phyloP scores from a whole-genome alignment of 1,140 invertebrate genomes.

The Drosophila leontia region DNA sequence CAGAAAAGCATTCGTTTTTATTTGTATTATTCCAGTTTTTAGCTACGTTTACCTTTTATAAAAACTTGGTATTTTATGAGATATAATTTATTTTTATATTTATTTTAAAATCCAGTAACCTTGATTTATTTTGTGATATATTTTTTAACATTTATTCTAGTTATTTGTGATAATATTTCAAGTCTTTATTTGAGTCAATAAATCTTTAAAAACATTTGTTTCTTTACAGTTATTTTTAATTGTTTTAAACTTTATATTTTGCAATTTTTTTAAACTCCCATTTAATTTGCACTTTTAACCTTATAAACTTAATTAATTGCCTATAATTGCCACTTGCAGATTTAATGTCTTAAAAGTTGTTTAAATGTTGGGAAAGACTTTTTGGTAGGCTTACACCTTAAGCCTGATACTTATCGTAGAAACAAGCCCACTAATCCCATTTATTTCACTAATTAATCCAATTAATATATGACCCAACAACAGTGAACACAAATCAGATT shows the following conservation, averaged over 20 bases:
- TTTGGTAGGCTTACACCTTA: not conserved
- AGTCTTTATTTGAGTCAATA: not conserved
- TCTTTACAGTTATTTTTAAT: not conserved
- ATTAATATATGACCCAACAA: not conserved
- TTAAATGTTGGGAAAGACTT: not conserved
- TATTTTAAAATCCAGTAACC: not conserved
- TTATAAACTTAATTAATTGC: not conserved
- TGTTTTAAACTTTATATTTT: not conserved
- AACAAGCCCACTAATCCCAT: not conserved
- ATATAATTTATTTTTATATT: not conserved
- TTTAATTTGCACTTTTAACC: not conserved
- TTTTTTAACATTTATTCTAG: not conserved
- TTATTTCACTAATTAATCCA: constrained; percentile 10
- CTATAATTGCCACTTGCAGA: no score
- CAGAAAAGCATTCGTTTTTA: not conserved
- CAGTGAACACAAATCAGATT: constrained; percentile 12
- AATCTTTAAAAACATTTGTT: not conserved
- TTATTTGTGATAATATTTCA: not conserved
- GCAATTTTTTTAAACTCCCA: not conserved
- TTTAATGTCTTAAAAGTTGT: not conserved
- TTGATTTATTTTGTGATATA: not conserved
- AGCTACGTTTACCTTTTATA: not conserved
- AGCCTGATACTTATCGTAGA: not conserved
- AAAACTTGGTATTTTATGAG: not conserved
- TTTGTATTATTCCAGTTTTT: not conserved